Evolutionary conservation across 2,113 vertebrate species (phyloP).

Genomic region (Tragelaphus scriptus): DNA sequence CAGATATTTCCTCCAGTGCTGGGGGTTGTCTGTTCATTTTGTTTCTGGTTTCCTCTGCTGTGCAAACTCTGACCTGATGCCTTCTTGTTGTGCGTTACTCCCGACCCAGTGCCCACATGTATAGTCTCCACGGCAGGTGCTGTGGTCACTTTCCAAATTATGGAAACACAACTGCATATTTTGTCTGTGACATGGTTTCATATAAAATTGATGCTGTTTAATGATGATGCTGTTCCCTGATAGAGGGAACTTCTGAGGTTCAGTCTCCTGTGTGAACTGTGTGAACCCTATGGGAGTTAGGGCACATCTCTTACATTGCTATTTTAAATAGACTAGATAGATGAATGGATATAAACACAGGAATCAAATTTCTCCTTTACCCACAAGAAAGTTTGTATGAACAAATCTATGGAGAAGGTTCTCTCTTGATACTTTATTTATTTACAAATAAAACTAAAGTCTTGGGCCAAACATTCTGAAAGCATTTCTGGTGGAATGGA

Average conservation of each 20-base stretch:
- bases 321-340: neutral
- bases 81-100: neutral
- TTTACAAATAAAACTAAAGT: neutral
- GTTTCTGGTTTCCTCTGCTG: neutral
- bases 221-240: neutral
- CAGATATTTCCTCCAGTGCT: neutral
- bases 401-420: neutral
- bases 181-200: neutral
- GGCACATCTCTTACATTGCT: neutral
- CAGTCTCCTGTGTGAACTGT: neutral
- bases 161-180: neutral
- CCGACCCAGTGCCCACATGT: accelerated
- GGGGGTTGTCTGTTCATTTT: neutral
- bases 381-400: neutral
- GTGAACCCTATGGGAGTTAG: neutral
- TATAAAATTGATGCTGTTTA: neutral
- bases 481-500: neutral
- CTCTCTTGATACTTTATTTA: neutral
- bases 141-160: neutral
- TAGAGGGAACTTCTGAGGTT: neutral
- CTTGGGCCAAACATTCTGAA: neutral
- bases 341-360: neutral
- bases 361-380: neutral
- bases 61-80: neutral
- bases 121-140: neutral